Conservation (phyloP, 2,888 invertebrate genomes). For the Hydropsyche betteni region DNA sequence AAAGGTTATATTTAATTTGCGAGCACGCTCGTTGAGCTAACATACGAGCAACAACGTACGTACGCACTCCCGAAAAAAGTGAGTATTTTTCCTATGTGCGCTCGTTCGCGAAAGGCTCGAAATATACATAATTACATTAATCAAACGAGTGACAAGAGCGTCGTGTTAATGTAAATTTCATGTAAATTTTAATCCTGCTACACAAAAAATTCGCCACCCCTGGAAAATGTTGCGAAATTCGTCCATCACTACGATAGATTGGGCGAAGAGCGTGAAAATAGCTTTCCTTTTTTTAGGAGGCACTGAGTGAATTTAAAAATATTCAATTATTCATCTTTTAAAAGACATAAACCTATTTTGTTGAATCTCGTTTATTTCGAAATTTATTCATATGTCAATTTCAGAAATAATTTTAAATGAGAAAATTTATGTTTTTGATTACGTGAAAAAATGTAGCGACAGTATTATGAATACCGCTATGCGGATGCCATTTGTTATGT, state of each 20-base stretch:
- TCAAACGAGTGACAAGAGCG: constrained; percentile 41
- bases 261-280: neutral
- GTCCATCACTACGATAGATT: constrained; percentile 7
- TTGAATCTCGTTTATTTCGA: no score
- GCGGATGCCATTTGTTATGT: no score
- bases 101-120: constrained; percentile 13
- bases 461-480: no score
- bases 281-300: constrained; percentile 4
- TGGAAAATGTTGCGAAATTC: constrained; percentile 19
- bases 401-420: no score
- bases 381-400: no score
- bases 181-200: constrained; percentile 37
- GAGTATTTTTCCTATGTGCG: neutral
- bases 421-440: no score
- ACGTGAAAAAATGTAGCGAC: no score
- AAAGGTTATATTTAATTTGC: constrained; percentile 14
- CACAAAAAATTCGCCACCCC: constrained; percentile 21
- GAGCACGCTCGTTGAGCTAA: constrained; percentile 2
- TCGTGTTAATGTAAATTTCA: constrained; percentile 41
- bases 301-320: no score
- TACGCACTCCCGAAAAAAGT: neutral
- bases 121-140: constrained; percentile 40
- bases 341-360: no score
- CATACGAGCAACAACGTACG: neutral
- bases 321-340: no score